Evolutionary conservation across 1,140 invertebrate species (phyloP).

Genomic region (Micrasema minimum): DNA sequence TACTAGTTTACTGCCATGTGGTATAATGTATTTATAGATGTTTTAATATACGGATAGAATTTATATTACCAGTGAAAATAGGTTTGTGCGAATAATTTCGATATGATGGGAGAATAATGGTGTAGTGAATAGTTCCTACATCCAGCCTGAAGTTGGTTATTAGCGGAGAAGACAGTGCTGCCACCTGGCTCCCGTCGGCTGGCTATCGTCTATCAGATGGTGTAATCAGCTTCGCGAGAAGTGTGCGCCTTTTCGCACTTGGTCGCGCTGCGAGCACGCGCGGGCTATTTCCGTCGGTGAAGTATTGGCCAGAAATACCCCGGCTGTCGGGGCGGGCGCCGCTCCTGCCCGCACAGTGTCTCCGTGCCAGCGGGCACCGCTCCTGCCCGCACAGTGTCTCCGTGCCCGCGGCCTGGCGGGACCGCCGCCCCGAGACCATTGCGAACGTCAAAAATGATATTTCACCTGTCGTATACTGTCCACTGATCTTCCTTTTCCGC

Average conservation of each 20-base stretch:
- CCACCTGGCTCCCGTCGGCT: not conserved
- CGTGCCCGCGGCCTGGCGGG: slow-evolving; percentile 36
- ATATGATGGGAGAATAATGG: no score
- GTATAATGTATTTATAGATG: no score
- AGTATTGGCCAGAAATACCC: slow-evolving; percentile 39
- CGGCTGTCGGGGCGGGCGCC: slow-evolving; percentile 9
- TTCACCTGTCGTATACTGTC: slow-evolving; percentile 44
- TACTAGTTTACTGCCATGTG: no score
- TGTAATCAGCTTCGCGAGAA: slow-evolving; percentile 10
- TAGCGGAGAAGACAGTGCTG: slow-evolving; percentile 4
- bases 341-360: slow-evolving; percentile 16
- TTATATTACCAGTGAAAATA: no score
- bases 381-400: slow-evolving; percentile 19
- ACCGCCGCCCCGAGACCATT: slow-evolving; percentile 40
- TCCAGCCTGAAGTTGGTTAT: not conserved
- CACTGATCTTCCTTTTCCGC: slow-evolving; percentile 33
- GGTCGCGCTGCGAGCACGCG: slow-evolving; percentile 15
- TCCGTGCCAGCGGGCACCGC: slow-evolving; percentile 25
- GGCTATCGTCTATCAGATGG: not conserved
- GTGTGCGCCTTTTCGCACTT: slow-evolving; percentile 17
- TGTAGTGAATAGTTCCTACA: no score
- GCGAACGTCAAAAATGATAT: slow-evolving; percentile 43
- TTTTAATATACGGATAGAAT: no score
- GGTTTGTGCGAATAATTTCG: no score
- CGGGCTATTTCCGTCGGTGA: slow-evolving; percentile 41